Evolutionary conservation across 2,113 vertebrate species (phyloP).

Genomic region (Aegypius monachus): DNA sequence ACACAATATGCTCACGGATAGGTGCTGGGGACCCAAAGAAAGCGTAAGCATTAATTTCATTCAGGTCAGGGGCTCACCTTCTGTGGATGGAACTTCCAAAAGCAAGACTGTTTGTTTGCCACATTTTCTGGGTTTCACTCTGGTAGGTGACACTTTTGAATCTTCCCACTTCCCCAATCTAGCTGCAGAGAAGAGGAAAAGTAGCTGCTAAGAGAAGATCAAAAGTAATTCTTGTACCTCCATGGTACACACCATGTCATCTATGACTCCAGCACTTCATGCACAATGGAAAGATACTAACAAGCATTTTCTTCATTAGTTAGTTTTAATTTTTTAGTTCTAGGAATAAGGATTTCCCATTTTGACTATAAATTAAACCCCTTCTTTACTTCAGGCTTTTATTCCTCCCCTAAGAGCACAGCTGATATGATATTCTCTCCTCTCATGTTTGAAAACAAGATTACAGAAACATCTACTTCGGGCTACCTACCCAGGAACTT

Average conservation of each 20-base stretch:
- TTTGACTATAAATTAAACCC: background rate
- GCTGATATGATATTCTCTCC: background rate
- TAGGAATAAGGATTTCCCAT: background rate
- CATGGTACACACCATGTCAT: accelerated
- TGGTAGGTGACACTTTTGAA: background rate
- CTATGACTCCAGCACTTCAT: background rate
- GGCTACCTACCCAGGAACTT: conserved; percentile 11
- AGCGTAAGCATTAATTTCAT: background rate
- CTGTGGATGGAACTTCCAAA: background rate
- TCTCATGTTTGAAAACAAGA: background rate
- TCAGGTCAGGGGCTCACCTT: background rate
- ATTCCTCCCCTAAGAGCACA: background rate
- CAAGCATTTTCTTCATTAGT: background rate
- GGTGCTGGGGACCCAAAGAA: background rate
- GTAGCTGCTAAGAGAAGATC: background rate
- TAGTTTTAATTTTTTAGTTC: background rate
- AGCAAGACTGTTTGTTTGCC: background rate
- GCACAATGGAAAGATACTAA: background rate
- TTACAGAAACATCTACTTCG: background rate
- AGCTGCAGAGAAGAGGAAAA: background rate
- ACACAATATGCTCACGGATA: accelerated
- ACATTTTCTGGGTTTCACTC: background rate
- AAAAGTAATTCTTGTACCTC: background rate
- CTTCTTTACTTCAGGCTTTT: background rate
- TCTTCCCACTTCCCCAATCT: background rate